These are phyloP conservation scores for Fulica atra DNA, from an alignment of 2,113 vertebrate species.

Conservation along the genomic window DNA sequence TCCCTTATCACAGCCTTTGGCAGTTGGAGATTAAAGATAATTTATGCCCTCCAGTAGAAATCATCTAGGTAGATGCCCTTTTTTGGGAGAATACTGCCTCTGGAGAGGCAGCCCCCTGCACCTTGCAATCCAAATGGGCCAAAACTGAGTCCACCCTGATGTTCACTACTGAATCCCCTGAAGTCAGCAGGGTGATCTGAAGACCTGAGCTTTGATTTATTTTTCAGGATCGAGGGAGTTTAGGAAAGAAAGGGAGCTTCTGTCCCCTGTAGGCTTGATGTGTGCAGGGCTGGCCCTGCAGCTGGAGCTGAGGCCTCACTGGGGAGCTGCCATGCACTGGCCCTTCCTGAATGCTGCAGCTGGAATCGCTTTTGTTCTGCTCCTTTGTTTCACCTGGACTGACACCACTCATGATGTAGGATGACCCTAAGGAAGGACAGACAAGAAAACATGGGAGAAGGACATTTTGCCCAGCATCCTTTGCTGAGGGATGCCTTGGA, in stretches of 20 bases:
- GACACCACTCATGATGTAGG: background rate
- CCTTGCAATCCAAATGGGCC: background rate
- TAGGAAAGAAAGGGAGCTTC: background rate
- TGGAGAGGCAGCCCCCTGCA: background rate
- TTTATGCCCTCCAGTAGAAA: background rate
- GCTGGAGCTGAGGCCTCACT: background rate
- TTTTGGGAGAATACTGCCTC: background rate
- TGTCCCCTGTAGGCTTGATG: background rate
- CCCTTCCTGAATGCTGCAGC: background rate
- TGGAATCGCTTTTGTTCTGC: background rate
- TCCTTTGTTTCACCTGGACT: background rate
- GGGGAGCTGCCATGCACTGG: fast-evolving
- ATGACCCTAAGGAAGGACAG: background rate
- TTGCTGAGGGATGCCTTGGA: fast-evolving
- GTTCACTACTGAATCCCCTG: background rate
- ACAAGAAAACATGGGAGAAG: background rate
- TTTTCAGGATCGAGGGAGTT: background rate
- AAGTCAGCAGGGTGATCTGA: background rate
- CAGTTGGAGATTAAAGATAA: background rate
- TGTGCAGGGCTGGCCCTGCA: background rate
- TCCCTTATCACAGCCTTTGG: background rate
- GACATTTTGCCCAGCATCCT: background rate
- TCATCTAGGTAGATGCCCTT: background rate
- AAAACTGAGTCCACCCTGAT: background rate
- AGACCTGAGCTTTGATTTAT: background rate